phyloP scores from a whole-genome alignment of 2,113 vertebrate genomes.

The Brienomyrus longianalis region DNA sequence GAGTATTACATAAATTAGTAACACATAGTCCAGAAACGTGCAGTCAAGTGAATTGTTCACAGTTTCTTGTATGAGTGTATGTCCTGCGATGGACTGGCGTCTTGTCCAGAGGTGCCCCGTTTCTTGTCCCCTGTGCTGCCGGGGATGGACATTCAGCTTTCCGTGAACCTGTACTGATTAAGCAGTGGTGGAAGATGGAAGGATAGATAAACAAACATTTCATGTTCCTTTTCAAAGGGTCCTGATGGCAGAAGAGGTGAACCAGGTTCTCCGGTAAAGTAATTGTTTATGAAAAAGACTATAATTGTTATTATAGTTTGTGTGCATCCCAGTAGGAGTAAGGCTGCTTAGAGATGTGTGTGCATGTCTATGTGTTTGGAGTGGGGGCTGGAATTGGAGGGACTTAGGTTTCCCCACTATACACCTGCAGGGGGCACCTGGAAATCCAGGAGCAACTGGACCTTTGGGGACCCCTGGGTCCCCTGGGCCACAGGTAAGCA shows the following conservation, averaged over 20 bases:
- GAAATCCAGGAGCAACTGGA: slow-evolving; percentile 43
- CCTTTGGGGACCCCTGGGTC: slow-evolving; percentile 40
- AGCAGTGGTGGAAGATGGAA: background rate
- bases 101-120: background rate
- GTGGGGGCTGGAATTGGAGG: background rate
- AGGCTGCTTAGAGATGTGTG: background rate
- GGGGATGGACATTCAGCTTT: background rate
- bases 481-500: slow-evolving; percentile 51
- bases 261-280: slow-evolving; percentile 40
- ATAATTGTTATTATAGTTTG: background rate
- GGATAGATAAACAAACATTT: background rate
- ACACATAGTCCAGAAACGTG: background rate
- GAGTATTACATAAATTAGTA: background rate
- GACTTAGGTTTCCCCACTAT: background rate
- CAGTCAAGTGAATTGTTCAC: background rate
- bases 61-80: background rate
- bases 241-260: slow-evolving; percentile 45
- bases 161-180: background rate
- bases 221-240: slow-evolving; percentile 43
- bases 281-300: background rate
- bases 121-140: background rate
- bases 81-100: background rate
- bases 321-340: background rate
- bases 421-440: slow-evolving; percentile 41
- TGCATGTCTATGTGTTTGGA: background rate